Percentiles rank a stretch among this genome's conserved stretches.
Evolutionary conservation across 30 jellyfish, hydroid and myxozoan genomes (phyloP).

Genomic region (Aurelia aurita complex sp. Pacific): DNA sequence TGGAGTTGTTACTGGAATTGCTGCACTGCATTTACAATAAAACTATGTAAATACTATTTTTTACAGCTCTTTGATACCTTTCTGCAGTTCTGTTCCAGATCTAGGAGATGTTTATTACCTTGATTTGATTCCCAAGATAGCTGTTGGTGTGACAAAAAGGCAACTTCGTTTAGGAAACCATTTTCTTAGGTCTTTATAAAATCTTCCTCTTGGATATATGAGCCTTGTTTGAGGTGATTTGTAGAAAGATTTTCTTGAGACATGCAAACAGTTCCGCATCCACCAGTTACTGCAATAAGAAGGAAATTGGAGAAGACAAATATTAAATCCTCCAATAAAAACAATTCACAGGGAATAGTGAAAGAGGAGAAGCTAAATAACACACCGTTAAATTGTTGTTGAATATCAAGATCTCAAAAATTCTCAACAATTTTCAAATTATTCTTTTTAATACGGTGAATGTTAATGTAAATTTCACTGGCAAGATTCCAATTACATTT

Average conservation of each 20-base stretch:
- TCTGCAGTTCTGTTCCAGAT: neutral
- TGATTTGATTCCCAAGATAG: conserved; percentile 35
- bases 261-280: conserved; percentile 45
- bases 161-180: conserved; percentile 74
- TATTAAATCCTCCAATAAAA: neutral
- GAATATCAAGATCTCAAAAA: no score
- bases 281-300: conserved; percentile 29
- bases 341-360: no score
- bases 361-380: no score
- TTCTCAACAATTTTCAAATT: no score
- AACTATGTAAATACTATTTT: neutral
- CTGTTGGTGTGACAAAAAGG: conserved; percentile 44
- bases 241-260: conserved; percentile 64
- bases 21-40: no score
- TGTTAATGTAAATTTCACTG: no score
- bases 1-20: no score
- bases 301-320: neutral
- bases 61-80: neutral
- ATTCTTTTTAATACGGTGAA: no score
- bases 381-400: no score
- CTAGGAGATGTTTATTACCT: conserved; percentile 23
- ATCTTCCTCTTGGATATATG: conserved; percentile 73
- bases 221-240: conserved; percentile 77
- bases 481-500: no score
- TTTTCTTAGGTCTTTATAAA: conserved; percentile 58